Percentiles rank a stretch among this genome's conserved stretches.
Evolutionary conservation across 2,113 vertebrate genomes (phyloP).

Genomic region (Macrotis lagotis): DNA sequence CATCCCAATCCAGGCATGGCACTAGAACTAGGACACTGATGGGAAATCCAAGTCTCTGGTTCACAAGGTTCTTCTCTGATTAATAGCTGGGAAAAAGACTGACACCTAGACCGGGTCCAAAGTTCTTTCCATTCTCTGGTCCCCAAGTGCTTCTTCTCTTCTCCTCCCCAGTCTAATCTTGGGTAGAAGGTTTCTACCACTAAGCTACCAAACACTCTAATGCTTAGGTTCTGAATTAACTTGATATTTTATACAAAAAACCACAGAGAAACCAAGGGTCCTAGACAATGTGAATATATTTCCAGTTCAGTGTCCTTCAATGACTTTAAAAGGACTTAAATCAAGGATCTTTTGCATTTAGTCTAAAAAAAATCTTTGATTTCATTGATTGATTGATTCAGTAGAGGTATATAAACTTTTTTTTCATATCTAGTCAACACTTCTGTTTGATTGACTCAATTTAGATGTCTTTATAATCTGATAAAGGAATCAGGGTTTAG

Average conservation of each 20-base stretch:
- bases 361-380: background rate
- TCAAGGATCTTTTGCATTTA: background rate
- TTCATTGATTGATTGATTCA: background rate
- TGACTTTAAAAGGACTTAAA: background rate
- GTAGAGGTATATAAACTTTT: background rate
- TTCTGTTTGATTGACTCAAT: background rate
- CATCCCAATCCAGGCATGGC: background rate
- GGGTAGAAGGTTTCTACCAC: background rate
- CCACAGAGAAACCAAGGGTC: background rate
- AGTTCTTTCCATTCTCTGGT: background rate
- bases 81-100: background rate
- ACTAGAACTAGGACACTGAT: background rate
- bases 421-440: background rate
- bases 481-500: background rate
- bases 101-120: background rate
- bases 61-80: background rate
- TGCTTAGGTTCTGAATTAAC: background rate
- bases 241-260: background rate
- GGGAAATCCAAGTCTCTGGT: background rate
- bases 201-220: background rate
- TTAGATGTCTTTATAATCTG: background rate
- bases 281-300: background rate
- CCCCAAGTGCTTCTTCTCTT: background rate
- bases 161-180: background rate
- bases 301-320: background rate